Conservation (phyloP, 2,797 vertebrate species). For the Astyanax mexicanus region DNA sequence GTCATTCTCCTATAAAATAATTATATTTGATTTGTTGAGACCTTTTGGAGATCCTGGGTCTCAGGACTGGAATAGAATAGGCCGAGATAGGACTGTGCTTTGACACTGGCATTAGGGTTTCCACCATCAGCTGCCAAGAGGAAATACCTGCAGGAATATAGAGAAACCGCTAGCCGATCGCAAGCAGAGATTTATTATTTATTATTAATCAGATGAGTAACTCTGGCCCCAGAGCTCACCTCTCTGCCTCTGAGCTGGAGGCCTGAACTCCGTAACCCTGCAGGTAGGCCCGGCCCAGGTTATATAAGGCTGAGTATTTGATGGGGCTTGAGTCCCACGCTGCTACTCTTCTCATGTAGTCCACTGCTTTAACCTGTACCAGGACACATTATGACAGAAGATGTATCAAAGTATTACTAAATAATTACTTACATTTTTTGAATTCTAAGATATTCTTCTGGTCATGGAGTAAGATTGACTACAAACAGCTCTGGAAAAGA, state of each 20-base stretch:
- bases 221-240: slow-evolving; percentile 61
- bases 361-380: slow-evolving; percentile 76
- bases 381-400: slow-evolving; percentile 19
- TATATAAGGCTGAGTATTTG: slow-evolving; percentile 80
- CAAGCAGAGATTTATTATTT: not conserved
- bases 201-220: not conserved
- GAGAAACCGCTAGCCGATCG: not conserved
- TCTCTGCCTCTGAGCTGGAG: slow-evolving; percentile 79
- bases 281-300: slow-evolving; percentile 79
- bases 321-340: slow-evolving; percentile 70
- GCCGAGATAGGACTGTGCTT: slow-evolving; percentile 80
- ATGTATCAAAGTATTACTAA: too few species aligned
- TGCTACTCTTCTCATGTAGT: slow-evolving; percentile 79
- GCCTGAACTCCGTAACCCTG: slow-evolving; percentile 76
- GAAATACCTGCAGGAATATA: slow-evolving; percentile 73
- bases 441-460: too few species aligned
- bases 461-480: too few species aligned
- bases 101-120: slow-evolving; percentile 80
- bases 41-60: slow-evolving; percentile 79
- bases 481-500: too few species aligned
- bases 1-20: too few species aligned
- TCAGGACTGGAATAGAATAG: slow-evolving; percentile 78
- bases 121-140: slow-evolving; percentile 81
- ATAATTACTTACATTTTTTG: too few species aligned
- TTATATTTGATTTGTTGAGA: too few species aligned